Evolutionary conservation across 2,888 invertebrate species (phyloP).

Genomic region (Drosophila subquinaria): DNA sequence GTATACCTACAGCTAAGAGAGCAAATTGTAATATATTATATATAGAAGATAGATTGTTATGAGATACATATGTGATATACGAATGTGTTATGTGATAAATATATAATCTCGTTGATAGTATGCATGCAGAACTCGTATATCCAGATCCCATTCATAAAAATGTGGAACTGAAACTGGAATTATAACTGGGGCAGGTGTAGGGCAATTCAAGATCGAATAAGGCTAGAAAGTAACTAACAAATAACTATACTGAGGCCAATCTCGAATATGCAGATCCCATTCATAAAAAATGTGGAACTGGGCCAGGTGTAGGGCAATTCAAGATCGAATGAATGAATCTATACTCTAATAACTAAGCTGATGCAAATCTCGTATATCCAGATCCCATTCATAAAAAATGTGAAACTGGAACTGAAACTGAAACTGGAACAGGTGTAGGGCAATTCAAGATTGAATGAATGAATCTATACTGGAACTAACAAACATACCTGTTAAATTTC

Average conservation of each 20-base stretch:
- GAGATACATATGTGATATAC: slow-evolving; percentile 5
- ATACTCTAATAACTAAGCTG: slow-evolving; percentile 20
- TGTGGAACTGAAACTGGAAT: slow-evolving; percentile 18
- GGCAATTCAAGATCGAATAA: slow-evolving; percentile 64
- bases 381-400: slow-evolving; percentile 52
- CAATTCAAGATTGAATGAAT: slow-evolving; percentile 56
- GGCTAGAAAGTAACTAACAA: slow-evolving; percentile 29
- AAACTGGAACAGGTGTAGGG: slow-evolving; percentile 60
- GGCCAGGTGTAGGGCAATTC: slow-evolving; percentile 65
- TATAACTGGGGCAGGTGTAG: slow-evolving; percentile 64
- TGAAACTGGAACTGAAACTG: slow-evolving; percentile 9
- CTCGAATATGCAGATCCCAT: slow-evolving; percentile 31
- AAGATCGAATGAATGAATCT: slow-evolving; percentile 44
- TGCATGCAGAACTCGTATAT: slow-evolving; percentile 18
- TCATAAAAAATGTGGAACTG: slow-evolving; percentile 48
- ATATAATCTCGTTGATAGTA: slow-evolving; percentile 3
- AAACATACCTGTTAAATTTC: no score
- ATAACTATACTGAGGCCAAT: slow-evolving; percentile 37
- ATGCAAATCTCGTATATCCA: slow-evolving; percentile 34
- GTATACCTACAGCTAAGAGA: slow-evolving; percentile 10
- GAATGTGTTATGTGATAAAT: slow-evolving; percentile 16
- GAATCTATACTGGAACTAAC: neutral
- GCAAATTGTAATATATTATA: slow-evolving; percentile 22
- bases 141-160: slow-evolving; percentile 51
- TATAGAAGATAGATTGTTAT: slow-evolving; percentile 9